These are phyloP conservation scores for Synodontis membranacea DNA, from an alignment of 2,113 vertebrate genomes.

Conservation along the genomic window DNA sequence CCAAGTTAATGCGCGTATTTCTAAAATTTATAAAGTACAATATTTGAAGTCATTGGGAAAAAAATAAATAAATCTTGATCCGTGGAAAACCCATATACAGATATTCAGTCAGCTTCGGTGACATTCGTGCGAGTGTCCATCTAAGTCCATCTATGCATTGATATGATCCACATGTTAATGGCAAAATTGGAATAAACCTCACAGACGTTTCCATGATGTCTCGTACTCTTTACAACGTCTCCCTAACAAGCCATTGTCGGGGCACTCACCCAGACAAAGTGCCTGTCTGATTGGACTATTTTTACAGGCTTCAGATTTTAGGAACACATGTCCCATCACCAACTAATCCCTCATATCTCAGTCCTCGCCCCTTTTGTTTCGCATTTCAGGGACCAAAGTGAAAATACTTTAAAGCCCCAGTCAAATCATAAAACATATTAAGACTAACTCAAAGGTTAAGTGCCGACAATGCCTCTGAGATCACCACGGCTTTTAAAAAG, in stretches of 20 bases:
- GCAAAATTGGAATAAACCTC: conserved; percentile 20
- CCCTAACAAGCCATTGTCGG: conserved; percentile 38
- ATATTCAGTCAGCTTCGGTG: background rate
- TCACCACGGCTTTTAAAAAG: conserved; percentile 58
- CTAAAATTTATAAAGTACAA: background rate
- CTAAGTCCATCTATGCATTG: conserved; percentile 15
- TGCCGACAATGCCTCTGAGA: conserved; percentile 63
- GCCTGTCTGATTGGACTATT: conserved; percentile 56
- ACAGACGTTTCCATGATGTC: conserved; percentile 45
- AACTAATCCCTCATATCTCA: conserved; percentile 60
- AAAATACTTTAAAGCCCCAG: conserved; percentile 57
- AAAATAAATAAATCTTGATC: background rate
- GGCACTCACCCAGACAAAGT: conserved; percentile 47
- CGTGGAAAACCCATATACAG: background rate
- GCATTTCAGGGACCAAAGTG: conserved; percentile 47
- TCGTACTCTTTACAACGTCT: conserved; percentile 42
- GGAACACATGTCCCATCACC: conserved; percentile 48
- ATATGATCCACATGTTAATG: conserved; percentile 35
- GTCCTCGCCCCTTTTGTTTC: conserved; percentile 46
- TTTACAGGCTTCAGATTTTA: conserved; percentile 45
- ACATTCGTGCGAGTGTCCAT: background rate
- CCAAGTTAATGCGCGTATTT: background rate
- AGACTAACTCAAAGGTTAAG: conserved; percentile 59
- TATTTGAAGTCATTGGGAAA: background rate
- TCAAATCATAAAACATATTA: conserved; percentile 59